Evolutionary conservation across 2,113 vertebrate species (phyloP).

Genomic region (Lamprotornis superbus): DNA sequence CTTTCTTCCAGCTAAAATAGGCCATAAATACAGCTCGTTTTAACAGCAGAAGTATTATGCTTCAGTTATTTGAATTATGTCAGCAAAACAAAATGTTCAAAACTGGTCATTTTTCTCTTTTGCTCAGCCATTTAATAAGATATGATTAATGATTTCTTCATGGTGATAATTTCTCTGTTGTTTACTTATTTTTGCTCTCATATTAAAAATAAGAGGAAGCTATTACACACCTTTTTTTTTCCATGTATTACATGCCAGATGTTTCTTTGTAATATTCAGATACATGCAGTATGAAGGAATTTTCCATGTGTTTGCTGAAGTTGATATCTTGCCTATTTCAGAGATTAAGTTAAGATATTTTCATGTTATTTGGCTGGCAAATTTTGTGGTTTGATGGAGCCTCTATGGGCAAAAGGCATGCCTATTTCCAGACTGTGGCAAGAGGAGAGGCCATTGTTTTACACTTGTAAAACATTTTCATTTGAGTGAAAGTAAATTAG

Average conservation of each 20-base stretch:
- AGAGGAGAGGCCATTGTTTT: not conserved
- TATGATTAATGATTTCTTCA: not conserved
- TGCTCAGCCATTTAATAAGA: not conserved
- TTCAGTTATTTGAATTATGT: not conserved
- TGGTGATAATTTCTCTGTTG: not conserved
- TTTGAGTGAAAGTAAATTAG: not conserved
- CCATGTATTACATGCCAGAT: not conserved
- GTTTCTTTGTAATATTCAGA: not conserved
- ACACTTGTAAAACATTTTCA: not conserved
- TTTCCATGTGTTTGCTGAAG: not conserved
- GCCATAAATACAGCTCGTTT: not conserved
- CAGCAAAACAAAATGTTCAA: not conserved
- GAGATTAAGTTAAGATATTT: not conserved
- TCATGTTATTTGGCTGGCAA: not conserved
- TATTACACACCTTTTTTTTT: not conserved
- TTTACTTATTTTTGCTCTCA: not conserved
- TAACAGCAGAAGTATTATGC: not conserved
- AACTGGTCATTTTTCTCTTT: not conserved
- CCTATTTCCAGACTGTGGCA: not conserved
- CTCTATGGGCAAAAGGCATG: not conserved
- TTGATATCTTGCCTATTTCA: not conserved
- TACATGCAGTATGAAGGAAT: not conserved
- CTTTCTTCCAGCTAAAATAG: not conserved
- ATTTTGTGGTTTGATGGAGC: not conserved
- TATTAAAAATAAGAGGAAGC: not conserved